Percentiles rank a stretch among this genome's conserved stretches.
Evolutionary conservation across 2,113 vertebrate species (phyloP).

Genomic region (Urocynchramus pylzowi): DNA sequence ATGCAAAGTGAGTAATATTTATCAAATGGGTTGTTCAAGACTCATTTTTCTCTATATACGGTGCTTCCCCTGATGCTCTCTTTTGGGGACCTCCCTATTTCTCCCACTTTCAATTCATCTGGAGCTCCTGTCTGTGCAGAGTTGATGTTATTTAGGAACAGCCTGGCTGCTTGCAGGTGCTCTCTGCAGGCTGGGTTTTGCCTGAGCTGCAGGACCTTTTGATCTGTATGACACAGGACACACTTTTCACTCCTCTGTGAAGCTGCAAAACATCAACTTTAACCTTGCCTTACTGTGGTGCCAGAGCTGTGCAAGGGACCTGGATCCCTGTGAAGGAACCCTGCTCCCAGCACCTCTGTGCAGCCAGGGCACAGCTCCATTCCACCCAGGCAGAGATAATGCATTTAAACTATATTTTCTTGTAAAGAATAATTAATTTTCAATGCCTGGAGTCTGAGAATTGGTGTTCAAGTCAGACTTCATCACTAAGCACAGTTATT

Average conservation of each 20-base stretch:
- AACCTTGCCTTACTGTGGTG: fast-evolving
- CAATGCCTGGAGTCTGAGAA: not conserved
- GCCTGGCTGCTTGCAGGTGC: not conserved
- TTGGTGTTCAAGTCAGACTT: fast-evolving
- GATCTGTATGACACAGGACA: not conserved
- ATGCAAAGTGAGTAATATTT: not conserved
- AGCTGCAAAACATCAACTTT: fast-evolving
- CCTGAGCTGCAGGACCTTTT: not conserved
- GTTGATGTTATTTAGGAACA: not conserved
- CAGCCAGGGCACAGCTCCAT: not conserved
- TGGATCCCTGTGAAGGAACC: fast-evolving
- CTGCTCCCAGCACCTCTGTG: not conserved
- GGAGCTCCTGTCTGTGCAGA: not conserved
- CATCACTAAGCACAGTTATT: not conserved
- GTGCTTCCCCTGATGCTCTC: not conserved
- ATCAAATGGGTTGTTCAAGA: not conserved
- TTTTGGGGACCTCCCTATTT: not conserved
- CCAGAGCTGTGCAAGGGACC: not conserved
- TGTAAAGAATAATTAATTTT: not conserved
- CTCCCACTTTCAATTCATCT: fast-evolving
- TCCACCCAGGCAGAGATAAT: not conserved
- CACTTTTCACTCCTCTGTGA: fast-evolving
- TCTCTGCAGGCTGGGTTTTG: not conserved
- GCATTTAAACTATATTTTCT: not conserved
- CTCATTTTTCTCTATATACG: fast-evolving